Base-by-base conservation (phyloP, 2,113 vertebrate genomes). In the Etia nguti region DNA sequence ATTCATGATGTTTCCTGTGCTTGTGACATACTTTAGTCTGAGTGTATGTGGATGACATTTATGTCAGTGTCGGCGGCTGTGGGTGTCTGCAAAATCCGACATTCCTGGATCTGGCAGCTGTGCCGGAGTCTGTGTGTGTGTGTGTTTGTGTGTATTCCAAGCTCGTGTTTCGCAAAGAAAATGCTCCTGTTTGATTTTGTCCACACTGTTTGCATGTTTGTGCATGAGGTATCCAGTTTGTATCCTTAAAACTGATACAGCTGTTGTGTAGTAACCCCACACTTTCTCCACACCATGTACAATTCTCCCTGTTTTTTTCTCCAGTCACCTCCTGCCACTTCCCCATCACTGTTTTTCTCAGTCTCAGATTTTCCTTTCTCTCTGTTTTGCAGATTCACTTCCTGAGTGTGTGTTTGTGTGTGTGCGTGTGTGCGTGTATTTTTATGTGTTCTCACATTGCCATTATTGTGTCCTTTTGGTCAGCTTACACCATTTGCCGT, bases 231-330 rank as follows among this genome's bases (percentile, higher is more conserved):
- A 68, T 88, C 57, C 68, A 80, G 36, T 88, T 55, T 79, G 13
- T 77, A 5, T 56, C 10, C 79, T 90, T 81, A 83, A 90, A 87
- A 81, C 86, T 90, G 92, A 92, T 81, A 86, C 89, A 94, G 90
- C 91, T 91, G 88, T 89, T 89, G 86, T 82, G 73, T 83, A 85
- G 88, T 90, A 86, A 75, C 86, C 70, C 57, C 79, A 73, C 81
- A 86, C 85, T 94, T 89, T 89, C 41, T 75, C 68, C 41, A 75
- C 24, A 75, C 22, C 16, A 29, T 48, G 2, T 75, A 29, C 15
- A 75, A 18, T 75, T 75, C 38, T 73, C 13, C 38, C 13, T 46
- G n/a, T 34, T 16, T 81, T 36, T 43, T 52, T 13, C 68, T 86
- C 82, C 86, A 86, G 13, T 91, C 83, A 73, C 65, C 43, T 87